Conservation (phyloP, 2,888 invertebrate genomes). For the Drosophila percnosoma region DNA sequence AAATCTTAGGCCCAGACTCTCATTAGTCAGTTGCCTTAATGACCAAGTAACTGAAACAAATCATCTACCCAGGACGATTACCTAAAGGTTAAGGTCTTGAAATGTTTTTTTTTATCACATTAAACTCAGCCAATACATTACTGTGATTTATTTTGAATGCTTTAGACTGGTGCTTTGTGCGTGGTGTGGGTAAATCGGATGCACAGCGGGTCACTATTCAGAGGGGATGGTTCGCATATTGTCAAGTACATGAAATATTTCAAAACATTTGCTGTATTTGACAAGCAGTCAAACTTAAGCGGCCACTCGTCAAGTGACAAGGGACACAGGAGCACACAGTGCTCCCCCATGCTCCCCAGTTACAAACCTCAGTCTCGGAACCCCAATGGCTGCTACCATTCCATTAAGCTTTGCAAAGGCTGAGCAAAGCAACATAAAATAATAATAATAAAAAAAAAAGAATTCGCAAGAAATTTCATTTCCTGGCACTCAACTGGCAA, state of each 20-base stretch:
- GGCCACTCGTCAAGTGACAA: conserved; percentile 72
- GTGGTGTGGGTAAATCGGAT: conserved; percentile 21
- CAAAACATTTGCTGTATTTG: conserved; percentile 78
- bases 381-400: conserved; percentile 53
- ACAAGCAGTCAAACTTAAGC: conserved; percentile 79
- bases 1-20: background rate
- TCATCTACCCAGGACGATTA: background rate
- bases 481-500: conserved; percentile 71
- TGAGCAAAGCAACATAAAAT: conserved; percentile 56
- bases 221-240: conserved; percentile 48
- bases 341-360: conserved; percentile 20
- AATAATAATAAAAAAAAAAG: conserved; percentile 40
- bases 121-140: conserved; percentile 64
- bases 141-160: conserved; percentile 70
- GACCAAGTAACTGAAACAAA: background rate
- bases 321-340: conserved; percentile 47
- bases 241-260: conserved; percentile 77
- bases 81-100: conserved; percentile 37
- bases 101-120: conserved; percentile 41
- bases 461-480: conserved; percentile 77
- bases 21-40: background rate
- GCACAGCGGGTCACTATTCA: conserved; percentile 38
- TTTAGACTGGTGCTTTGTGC: conserved; percentile 29
- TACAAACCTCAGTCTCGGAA: conserved; percentile 18
- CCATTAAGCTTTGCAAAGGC: conserved; percentile 49